Evolutionary conservation across 2,888 invertebrate genomes (phyloP).

Genomic region (Aspidapion aeneum): DNA sequence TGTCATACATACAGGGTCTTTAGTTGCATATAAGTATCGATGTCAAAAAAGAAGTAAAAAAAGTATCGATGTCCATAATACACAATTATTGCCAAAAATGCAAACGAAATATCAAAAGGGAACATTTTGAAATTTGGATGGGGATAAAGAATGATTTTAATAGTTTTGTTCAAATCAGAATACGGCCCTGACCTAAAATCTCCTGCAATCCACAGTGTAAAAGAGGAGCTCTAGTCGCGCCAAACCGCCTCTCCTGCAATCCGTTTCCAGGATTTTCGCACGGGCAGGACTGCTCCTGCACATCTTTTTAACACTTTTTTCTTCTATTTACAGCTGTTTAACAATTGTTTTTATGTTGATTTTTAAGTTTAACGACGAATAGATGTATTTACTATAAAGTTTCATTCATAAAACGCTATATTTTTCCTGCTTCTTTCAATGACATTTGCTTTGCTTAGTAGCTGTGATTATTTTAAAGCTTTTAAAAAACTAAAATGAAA

Average conservation of each 20-base stretch:
- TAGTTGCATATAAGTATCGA: too few species aligned
- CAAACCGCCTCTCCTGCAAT: not conserved
- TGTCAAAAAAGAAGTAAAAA: too few species aligned
- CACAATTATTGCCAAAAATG: too few species aligned
- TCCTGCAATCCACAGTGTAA: not conserved
- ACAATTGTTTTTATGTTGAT: not conserved
- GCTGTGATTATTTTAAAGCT: not conserved
- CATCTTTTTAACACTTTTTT: not conserved
- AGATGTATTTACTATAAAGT: not conserved
- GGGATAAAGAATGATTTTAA: too few species aligned
- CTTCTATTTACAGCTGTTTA: not conserved
- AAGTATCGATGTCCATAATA: too few species aligned
- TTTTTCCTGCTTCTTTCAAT: not conserved
- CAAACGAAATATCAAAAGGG: too few species aligned
- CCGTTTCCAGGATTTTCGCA: not conserved
- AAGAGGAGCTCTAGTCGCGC: not conserved
- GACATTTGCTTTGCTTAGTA: not conserved
- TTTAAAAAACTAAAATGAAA: too few species aligned
- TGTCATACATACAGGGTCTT: too few species aligned
- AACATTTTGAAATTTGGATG: too few species aligned
- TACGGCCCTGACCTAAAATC: not conserved
- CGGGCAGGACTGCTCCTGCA: not conserved
- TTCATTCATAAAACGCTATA: not conserved
- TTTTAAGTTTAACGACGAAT: not conserved
- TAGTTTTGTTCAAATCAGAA: too few species aligned